phyloP scores from a whole-genome alignment of 2,797 vertebrate species.

The Epinephelus coioides region DNA sequence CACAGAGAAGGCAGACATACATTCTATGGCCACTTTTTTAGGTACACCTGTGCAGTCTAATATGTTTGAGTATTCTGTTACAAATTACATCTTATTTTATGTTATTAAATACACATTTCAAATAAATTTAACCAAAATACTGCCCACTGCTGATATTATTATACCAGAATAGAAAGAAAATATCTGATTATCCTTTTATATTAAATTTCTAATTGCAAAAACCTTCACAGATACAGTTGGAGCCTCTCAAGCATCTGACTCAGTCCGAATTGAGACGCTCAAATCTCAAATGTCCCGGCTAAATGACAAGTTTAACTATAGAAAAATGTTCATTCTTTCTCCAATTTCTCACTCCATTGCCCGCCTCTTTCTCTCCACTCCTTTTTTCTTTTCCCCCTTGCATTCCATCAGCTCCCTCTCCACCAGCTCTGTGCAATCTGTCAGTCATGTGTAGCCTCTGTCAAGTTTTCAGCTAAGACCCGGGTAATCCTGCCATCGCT shows the following conservation, averaged over 20 bases:
- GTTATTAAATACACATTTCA: too few species aligned
- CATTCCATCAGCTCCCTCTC: conserved; percentile 48
- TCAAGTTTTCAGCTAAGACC: conserved; percentile 78
- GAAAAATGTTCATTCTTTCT: conserved; percentile 72
- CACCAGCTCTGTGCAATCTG: conserved; percentile 58
- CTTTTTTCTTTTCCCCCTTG: conserved; percentile 35
- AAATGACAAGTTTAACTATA: conserved; percentile 67
- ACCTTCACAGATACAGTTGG: neutral
- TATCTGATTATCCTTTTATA: neutral
- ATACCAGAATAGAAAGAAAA: neutral
- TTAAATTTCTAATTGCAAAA: neutral
- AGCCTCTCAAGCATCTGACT: conserved; percentile 24
- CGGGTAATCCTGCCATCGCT: conserved; percentile 79
- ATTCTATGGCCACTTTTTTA: too few species aligned
- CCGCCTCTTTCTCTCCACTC: conserved; percentile 39
- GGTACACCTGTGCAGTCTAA: too few species aligned
- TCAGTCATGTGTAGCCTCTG: conserved; percentile 79
- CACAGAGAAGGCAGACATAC: too few species aligned
- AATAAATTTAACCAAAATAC: too few species aligned
- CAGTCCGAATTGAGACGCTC: conserved; percentile 10
- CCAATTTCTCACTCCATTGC: conserved; percentile 78
- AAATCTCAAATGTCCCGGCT: conserved; percentile 56
- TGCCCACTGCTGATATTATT: neutral
- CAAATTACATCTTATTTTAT: too few species aligned
- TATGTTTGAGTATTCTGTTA: too few species aligned